These are phyloP conservation scores for Sceloporus undulatus DNA, from an alignment of 2,113 vertebrate species.

Conservation along the genomic window DNA sequence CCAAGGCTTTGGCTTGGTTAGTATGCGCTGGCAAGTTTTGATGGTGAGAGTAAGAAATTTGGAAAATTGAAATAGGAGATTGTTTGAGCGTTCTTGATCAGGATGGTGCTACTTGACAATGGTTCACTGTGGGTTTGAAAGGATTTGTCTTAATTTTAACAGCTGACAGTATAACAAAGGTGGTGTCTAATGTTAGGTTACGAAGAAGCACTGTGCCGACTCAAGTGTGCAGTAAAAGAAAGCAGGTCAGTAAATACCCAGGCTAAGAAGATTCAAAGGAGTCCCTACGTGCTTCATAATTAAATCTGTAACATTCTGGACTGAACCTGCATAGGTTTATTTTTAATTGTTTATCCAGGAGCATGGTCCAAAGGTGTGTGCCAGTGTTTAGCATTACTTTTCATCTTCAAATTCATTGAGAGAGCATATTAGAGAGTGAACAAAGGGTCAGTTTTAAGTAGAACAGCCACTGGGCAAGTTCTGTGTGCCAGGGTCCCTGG, in stretches of 20 bases:
- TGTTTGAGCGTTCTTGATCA: conserved; percentile 25
- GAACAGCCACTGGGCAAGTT: background rate
- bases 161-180: conserved; percentile 64
- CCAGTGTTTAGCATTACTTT: conserved; percentile 46
- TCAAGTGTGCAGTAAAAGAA: conserved; percentile 39
- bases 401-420: conserved; percentile 51
- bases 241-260: conserved; percentile 52
- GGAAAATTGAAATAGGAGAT: background rate
- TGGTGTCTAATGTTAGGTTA: conserved; percentile 58
- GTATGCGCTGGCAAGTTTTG: conserved; percentile 32
- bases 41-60: conserved; percentile 27
- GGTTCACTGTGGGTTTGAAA: conserved; percentile 48
- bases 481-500: conserved; percentile 1
- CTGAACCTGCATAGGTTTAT: conserved; percentile 26
- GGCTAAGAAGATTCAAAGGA: conserved; percentile 25
- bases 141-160: conserved; percentile 64
- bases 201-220: conserved; percentile 55
- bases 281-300: background rate
- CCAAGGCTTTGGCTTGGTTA: conserved; percentile 5
- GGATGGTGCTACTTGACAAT: conserved; percentile 17
- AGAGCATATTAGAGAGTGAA: background rate
- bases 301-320: background rate
- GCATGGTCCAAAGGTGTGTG: conserved; percentile 45
- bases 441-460: background rate
- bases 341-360: conserved; percentile 33